phyloP scores from a whole-genome alignment of 2,113 vertebrate genomes.

The Myxocyprinus asiaticus region DNA sequence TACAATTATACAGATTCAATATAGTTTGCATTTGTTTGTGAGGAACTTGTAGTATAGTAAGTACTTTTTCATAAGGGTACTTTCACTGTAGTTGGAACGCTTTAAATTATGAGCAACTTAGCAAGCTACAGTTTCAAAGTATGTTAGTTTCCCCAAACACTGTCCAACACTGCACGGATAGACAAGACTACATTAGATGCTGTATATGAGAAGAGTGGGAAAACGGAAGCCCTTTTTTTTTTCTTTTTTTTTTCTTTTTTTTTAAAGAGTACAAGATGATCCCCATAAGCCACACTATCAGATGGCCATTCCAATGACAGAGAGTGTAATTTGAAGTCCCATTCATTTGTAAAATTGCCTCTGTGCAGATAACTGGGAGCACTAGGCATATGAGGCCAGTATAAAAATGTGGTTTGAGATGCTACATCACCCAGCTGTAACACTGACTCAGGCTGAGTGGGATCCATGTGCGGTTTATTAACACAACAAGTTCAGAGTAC shows the following conservation, averaged over 20 bases:
- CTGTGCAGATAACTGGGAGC: not conserved
- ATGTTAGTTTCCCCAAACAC: no score
- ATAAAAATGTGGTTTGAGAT: not conserved
- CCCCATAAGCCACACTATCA: not conserved
- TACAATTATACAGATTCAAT: no score
- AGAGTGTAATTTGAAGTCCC: not conserved
- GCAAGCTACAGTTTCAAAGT: not conserved
- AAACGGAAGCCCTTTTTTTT: conserved; percentile 7
- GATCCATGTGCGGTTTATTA: no score
- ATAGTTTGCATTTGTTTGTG: no score
- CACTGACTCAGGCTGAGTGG: no score
- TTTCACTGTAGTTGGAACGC: no score
- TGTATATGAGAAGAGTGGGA: not conserved
- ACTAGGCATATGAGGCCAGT: not conserved
- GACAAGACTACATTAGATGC: not conserved
- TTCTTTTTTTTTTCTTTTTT: no score
- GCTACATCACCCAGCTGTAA: not conserved
- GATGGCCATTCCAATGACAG: conserved; percentile 12
- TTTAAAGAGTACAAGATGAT: not conserved
- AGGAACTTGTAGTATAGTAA: no score
- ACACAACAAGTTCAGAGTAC: no score
- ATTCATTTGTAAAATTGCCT: conserved; percentile 18
- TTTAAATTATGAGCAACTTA: not conserved
- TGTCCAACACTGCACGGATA: not conserved
- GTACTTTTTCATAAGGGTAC: no score